Percentiles rank a stretch among this genome's conserved stretches.
Conservation (phyloP, 2,888 invertebrate species). For the Ectemnius cavifrons region DNA sequence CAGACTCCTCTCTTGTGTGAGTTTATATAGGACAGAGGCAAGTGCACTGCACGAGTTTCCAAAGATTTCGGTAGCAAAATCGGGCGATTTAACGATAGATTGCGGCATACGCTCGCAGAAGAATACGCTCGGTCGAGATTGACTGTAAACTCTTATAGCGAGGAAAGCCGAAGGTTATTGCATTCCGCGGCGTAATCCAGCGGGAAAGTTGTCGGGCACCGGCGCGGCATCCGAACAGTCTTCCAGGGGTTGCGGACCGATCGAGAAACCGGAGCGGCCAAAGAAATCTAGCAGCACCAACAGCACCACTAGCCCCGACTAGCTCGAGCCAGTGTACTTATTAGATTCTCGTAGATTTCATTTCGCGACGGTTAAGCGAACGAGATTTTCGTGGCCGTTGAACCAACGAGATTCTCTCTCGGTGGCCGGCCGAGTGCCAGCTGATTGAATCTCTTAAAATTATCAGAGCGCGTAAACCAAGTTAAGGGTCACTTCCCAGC, state of each 20-base stretch:
- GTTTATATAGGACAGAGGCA: too few species aligned
- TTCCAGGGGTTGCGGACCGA: background rate
- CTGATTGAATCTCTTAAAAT: slow-evolving; percentile 50
- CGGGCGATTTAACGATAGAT: background rate
- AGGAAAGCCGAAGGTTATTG: slow-evolving; percentile 40
- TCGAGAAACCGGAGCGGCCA: slow-evolving; percentile 8
- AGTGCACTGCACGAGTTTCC: too few species aligned
- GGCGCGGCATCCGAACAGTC: background rate
- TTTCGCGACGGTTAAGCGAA: slow-evolving; percentile 41
- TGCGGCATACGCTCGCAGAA: slow-evolving; percentile 2
- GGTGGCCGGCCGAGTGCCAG: slow-evolving; percentile 41
- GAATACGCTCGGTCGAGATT: slow-evolving; percentile 24
- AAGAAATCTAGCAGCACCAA: slow-evolving; percentile 16
- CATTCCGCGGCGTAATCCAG: slow-evolving; percentile 42
- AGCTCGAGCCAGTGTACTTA: slow-evolving; percentile 28
- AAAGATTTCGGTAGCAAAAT: background rate
- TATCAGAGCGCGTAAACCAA: slow-evolving; percentile 35
- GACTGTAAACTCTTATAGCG: slow-evolving; percentile 35
- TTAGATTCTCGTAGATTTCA: slow-evolving; percentile 48
- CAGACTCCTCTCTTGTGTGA: too few species aligned
- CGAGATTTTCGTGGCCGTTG: slow-evolving; percentile 36
- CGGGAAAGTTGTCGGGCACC: slow-evolving; percentile 14
- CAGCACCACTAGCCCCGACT: slow-evolving; percentile 6
- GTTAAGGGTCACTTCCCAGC: slow-evolving; percentile 21
- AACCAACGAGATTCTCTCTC: slow-evolving; percentile 42